Evolutionary conservation across 2,797 vertebrate genomes (phyloP).

Genomic region (Rallus crepitans): DNA sequence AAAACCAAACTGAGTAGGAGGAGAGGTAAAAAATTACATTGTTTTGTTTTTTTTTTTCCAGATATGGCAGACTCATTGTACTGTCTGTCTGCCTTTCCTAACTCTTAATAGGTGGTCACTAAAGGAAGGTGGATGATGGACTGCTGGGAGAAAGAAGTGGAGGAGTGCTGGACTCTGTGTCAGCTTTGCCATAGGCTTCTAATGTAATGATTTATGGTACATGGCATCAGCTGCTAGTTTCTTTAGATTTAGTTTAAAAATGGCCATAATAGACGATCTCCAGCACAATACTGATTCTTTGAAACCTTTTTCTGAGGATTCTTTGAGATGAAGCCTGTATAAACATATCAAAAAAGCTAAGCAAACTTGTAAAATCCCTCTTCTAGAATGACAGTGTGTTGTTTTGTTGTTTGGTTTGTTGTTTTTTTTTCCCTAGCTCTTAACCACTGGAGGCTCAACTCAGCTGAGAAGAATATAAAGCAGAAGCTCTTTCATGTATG

Average conservation of each 20-base stretch:
- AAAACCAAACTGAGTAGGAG: neutral
- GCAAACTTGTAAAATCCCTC: neutral
- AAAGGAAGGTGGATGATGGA: neutral
- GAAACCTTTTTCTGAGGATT: neutral
- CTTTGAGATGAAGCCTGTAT: neutral
- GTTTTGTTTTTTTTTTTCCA: neutral
- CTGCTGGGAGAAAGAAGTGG: neutral
- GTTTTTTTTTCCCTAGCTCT: fast-evolving
- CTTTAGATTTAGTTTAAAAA: neutral
- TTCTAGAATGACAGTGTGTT: fast-evolving
- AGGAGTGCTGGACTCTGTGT: fast-evolving
- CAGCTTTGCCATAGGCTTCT: neutral
- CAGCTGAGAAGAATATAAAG: neutral
- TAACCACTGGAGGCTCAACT: neutral
- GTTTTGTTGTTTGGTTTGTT: neutral
- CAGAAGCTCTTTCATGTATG: neutral
- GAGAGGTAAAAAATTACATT: neutral
- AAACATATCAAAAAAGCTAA: neutral
- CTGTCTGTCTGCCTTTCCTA: neutral
- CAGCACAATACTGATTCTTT: neutral
- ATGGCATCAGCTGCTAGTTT: neutral
- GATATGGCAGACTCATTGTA: fast-evolving
- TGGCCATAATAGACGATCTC: neutral
- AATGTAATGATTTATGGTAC: neutral
- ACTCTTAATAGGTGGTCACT: neutral